Evolutionary conservation across 1,140 invertebrate species (phyloP).

Genomic region (Stegodyphus mimosarum): DNA sequence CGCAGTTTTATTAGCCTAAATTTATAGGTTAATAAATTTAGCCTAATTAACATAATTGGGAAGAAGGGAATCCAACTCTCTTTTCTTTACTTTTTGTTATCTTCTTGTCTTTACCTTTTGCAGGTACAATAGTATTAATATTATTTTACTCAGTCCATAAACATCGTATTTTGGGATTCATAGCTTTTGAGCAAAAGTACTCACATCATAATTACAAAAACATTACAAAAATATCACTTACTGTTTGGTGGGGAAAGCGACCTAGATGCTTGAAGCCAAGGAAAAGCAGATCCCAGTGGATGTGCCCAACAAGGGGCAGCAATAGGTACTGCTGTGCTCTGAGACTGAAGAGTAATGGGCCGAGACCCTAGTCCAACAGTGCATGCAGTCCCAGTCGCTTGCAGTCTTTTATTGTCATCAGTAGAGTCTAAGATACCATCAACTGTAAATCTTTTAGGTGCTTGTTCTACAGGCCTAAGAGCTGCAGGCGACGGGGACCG

Average conservation of each 20-base stretch:
- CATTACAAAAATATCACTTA: neutral
- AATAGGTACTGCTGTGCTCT: constrained; percentile 15
- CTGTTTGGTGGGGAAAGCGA: constrained; percentile 41
- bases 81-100: no score
- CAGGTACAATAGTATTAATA: constrained; percentile 19
- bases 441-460: constrained; percentile 28
- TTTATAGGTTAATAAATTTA: no score
- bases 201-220: no score
- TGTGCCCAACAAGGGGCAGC: constrained; percentile 43
- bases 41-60: no score
- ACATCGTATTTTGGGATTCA: no score
- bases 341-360: constrained; percentile 27
- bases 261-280: constrained; percentile 44
- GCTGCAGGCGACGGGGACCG: constrained; percentile 9
- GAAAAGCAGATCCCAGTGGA: constrained; percentile 32
- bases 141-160: no score
- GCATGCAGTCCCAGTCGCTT: neutral
- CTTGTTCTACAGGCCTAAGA: constrained; percentile 19
- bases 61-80: no score
- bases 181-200: no score
- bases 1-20: no score
- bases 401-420: constrained; percentile 14
- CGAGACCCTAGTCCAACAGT: constrained; percentile 20
- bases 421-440: constrained; percentile 43
- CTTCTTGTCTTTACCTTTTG: neutral